These are phyloP conservation scores for Apostichopus japonicus DNA, from an alignment of 35 echinoderm and acorn worm species.

Conservation along the genomic window DNA sequence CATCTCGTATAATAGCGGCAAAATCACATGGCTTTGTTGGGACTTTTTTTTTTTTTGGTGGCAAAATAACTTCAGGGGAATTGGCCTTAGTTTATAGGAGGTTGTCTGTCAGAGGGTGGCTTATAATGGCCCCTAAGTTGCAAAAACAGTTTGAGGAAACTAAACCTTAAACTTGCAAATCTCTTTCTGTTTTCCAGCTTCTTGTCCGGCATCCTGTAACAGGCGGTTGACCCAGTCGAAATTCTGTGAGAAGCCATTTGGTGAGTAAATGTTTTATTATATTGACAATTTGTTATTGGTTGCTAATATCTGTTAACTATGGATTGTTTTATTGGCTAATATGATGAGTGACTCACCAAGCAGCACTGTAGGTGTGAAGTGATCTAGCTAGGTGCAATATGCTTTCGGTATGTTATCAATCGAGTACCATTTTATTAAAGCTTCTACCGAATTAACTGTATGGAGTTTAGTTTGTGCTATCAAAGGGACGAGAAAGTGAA, in stretches of 20 bases:
- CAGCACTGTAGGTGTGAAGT: no score
- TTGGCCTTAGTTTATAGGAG: background rate
- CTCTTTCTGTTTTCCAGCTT: background rate
- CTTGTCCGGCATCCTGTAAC: background rate
- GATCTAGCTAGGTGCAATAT: no score
- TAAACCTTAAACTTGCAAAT: background rate
- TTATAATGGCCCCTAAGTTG: background rate
- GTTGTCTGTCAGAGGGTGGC: background rate
- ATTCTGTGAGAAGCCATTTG: conserved; percentile 12
- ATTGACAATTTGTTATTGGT: no score
- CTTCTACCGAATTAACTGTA: no score
- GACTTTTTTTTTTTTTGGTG: background rate
- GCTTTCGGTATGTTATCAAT: no score
- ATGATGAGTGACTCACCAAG: no score
- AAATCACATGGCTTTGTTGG: background rate
- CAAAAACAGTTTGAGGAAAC: conserved; percentile 21
- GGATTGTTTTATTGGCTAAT: no score
- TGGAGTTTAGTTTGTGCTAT: no score
- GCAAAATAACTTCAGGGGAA: conserved; percentile 28
- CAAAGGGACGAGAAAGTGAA: no score
- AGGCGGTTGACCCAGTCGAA: conserved; percentile 12
- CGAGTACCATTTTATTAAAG: no score
- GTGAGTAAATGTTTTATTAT: background rate
- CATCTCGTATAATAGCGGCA: conserved; percentile 3
- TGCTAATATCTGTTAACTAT: no score